These are phyloP conservation scores for Dendronephthya gigantea DNA, from an alignment of 64 coral and sea anemone genomes.

Conservation along the genomic window DNA sequence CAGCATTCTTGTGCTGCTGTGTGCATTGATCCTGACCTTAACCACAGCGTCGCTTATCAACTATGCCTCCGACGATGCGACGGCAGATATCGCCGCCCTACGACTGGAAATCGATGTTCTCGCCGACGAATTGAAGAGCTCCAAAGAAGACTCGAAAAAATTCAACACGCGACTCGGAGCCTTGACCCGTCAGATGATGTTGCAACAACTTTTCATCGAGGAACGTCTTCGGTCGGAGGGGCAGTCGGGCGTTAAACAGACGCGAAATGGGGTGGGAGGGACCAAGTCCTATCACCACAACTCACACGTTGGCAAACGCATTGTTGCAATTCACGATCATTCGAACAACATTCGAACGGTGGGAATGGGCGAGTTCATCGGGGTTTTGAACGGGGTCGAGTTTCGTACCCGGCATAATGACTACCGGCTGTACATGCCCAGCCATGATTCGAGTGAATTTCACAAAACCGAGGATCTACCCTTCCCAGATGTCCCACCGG, in stretches of 20 bases:
- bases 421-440: constrained; percentile 29
- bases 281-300: constrained; percentile 6
- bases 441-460: neutral
- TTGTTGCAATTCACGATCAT: constrained; percentile 28
- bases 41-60: no score
- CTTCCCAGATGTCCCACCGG: constrained; percentile 34
- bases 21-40: no score
- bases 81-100: no score
- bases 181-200: constrained; percentile 23
- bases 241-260: constrained; percentile 21
- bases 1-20: no score
- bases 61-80: no score
- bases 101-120: neutral
- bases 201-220: constrained; percentile 19
- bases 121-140: neutral
- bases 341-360: constrained; percentile 35
- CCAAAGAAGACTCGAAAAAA: neutral
- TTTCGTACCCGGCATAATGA: constrained; percentile 41
- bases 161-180: neutral
- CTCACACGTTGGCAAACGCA: neutral
- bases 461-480: neutral
- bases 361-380: constrained; percentile 29
- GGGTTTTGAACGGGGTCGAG: constrained; percentile 30
- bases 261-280: neutral
- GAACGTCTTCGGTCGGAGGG: constrained; percentile 16